Conservation (phyloP, 2,113 vertebrate species). For the Cephalopterus ornatus region DNA sequence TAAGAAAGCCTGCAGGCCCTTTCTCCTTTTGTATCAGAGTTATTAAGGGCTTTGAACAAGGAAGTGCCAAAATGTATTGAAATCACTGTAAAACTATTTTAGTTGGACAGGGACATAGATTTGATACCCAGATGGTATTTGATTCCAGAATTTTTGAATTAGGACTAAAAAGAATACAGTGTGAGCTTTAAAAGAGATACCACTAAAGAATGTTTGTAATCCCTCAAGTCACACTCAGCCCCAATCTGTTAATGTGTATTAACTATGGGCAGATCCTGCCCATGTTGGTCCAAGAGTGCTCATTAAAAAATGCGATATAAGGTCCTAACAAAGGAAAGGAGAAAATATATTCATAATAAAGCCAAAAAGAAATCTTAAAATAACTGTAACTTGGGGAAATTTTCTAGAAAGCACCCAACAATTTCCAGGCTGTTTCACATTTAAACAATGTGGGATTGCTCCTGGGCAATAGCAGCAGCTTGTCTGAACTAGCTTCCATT, state of each 20-base stretch:
- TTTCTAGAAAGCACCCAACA: not conserved
- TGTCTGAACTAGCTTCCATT: not conserved
- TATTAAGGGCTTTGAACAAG: not conserved
- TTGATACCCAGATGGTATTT: not conserved
- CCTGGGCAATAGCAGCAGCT: not conserved
- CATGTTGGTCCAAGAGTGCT: not conserved
- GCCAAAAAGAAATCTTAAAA: not conserved
- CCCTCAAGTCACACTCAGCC: not conserved
- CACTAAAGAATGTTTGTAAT: not conserved
- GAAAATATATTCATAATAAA: not conserved
- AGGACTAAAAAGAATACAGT: not conserved
- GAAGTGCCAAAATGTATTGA: not conserved
- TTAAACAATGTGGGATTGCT: not conserved
- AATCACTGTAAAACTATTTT: not conserved
- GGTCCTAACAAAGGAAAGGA: not conserved
- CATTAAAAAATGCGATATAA: not conserved
- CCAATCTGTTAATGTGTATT: not conserved
- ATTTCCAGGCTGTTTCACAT: not conserved
- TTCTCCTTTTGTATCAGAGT: not conserved
- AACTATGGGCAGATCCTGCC: not conserved
- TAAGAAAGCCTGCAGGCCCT: not conserved
- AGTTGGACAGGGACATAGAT: not conserved
- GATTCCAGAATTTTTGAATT: not conserved
- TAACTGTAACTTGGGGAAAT: not conserved
- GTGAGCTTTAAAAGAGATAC: not conserved